These are phyloP conservation scores for Patella vulgata DNA, from an alignment of 1,140 invertebrate genomes.

Conservation along the genomic window DNA sequence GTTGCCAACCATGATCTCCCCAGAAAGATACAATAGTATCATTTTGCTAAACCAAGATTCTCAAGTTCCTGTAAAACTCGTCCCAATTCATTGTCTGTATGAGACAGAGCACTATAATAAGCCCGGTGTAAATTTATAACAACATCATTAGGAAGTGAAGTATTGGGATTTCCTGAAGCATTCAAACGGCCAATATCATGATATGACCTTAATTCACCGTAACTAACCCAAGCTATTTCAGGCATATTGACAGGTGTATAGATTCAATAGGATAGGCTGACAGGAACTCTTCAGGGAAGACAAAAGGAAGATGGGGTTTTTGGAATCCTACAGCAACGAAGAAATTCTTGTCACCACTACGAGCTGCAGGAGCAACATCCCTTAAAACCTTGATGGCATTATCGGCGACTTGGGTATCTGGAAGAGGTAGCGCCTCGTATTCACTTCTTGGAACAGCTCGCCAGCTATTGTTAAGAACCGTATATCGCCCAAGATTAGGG, in stretches of 20 bases:
- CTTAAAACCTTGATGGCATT: conserved; percentile 75
- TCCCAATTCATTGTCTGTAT: conserved; percentile 36
- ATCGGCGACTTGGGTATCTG: conserved; percentile 76
- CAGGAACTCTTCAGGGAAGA: conserved; percentile 31
- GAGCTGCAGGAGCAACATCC: conserved; percentile 34
- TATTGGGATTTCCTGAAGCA: conserved; percentile 37
- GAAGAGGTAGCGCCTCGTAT: conserved; percentile 68
- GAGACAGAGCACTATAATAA: conserved; percentile 38
- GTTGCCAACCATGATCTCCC: conserved; percentile 44
- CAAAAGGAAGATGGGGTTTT: conserved; percentile 69
- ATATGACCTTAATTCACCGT: conserved; percentile 11
- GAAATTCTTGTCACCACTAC: conserved; percentile 70
- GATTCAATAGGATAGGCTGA: conserved; percentile 24
- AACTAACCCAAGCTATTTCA: conserved; percentile 9
- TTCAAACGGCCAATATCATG: conserved; percentile 14
- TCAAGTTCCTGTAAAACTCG: conserved; percentile 32
- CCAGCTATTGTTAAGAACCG: background rate
- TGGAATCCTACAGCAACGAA: conserved; percentile 88
- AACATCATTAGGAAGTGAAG: conserved; percentile 18
- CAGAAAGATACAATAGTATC: conserved; percentile 40
- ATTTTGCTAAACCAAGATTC: conserved; percentile 28
- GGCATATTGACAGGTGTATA: conserved; percentile 16
- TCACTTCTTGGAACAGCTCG: background rate
- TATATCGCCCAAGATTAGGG: background rate
- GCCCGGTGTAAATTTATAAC: conserved; percentile 22